phyloP scores from a whole-genome alignment of 1,140 invertebrate genomes.

The Triops longicaudatus region DNA sequence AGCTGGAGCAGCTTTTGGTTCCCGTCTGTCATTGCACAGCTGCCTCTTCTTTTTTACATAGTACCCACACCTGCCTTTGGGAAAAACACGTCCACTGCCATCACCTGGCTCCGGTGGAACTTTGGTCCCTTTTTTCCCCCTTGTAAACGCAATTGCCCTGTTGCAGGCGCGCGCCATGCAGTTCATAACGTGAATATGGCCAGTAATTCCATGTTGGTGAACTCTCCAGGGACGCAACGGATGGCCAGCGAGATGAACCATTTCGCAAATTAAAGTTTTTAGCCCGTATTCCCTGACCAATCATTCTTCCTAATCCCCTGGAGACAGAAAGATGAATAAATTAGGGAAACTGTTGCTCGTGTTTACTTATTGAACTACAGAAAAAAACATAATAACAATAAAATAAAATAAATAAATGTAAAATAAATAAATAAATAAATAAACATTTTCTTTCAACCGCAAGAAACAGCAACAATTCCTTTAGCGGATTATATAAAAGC shows the following conservation, averaged over 20 bases:
- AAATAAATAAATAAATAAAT: too few species aligned
- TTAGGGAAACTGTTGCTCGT: not conserved
- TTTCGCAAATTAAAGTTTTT: not conserved
- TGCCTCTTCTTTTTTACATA: not conserved
- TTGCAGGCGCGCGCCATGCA: not conserved
- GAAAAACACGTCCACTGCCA: not conserved
- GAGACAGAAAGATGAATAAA: not conserved
- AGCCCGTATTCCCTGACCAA: not conserved
- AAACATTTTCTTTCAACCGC: too few species aligned
- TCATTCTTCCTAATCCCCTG: not conserved
- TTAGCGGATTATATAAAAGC: too few species aligned
- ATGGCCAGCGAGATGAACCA: not conserved
- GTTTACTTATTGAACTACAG: too few species aligned
- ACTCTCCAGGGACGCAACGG: not conserved
- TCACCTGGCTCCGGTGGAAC: not conserved
- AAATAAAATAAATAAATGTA: too few species aligned
- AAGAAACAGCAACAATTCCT: too few species aligned
- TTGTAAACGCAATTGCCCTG: not conserved
- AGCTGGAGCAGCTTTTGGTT: not conserved
- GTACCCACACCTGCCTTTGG: not conserved
- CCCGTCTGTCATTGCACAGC: constrained; percentile 3
- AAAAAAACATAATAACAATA: too few species aligned
- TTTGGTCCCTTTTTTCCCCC: too few species aligned
- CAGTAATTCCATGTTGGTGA: not conserved
- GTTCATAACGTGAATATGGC: not conserved